Conservation (phyloP, 2,888 invertebrate genomes). For the Plagiodera versicolora region DNA sequence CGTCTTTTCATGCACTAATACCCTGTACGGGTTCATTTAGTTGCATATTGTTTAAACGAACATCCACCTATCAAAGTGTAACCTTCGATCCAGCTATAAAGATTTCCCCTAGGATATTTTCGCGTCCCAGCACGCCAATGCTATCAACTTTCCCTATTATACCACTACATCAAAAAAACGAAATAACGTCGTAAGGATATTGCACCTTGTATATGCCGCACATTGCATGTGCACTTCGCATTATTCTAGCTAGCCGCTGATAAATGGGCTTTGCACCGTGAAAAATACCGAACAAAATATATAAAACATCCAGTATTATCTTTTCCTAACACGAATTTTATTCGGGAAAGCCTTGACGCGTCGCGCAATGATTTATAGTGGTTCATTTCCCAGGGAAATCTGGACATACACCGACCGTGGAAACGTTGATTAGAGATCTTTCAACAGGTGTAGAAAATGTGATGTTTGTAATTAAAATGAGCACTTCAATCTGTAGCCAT, state of each 20-base stretch:
- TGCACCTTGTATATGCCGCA: conserved; percentile 45
- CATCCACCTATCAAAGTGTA: too few relatives aligned
- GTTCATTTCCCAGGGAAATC: conserved; percentile 1
- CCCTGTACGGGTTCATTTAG: too few relatives aligned
- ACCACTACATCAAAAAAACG: conserved; percentile 41
- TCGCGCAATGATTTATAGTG: conserved; percentile 18
- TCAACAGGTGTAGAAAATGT: conserved; percentile 12
- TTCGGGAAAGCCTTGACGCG: conserved; percentile 34
- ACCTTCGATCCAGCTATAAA: too few relatives aligned
- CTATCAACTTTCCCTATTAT: conserved; percentile 38
- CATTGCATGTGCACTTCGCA: conserved; percentile 46
- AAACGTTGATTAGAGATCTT: background rate
- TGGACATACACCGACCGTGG: background rate
- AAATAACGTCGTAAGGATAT: conserved; percentile 45
- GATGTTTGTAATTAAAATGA: conserved; percentile 1
- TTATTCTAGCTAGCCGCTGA: conserved; percentile 38
- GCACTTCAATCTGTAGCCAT: background rate
- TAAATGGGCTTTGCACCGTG: conserved; percentile 40
- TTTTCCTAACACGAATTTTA: conserved; percentile 44
- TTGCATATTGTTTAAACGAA: too few relatives aligned
- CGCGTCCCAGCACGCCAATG: background rate
- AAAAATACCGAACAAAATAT: conserved; percentile 47
- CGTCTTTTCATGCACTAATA: too few relatives aligned
- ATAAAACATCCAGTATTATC: conserved; percentile 41
- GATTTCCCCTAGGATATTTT: background rate